Evolutionary conservation across 2,797 vertebrate genomes (phyloP), one percentile per base, ranked within the genome.

Genomic region (Psittacula echo): DNA sequence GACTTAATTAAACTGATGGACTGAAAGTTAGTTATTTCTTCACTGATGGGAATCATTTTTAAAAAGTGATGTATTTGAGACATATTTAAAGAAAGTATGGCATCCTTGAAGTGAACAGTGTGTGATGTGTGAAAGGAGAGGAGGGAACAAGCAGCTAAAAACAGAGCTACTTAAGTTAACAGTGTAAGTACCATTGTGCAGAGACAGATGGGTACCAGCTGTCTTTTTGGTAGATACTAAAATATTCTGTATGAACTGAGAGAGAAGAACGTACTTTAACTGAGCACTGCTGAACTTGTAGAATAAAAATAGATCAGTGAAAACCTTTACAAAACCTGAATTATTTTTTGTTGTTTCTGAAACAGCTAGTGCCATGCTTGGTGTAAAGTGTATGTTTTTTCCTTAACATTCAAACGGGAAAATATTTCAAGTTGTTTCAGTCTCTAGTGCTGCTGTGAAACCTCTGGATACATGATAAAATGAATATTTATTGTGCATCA

Each of bases 121-220:
- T 87, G 78, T 92, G 65, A 78, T 81, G 79, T 22, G 41, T 32
- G 65, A 87, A 87, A 77, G 42, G 75, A 85, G 66, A 92, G 86
- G 66, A 66, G 79, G 87, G 66, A 93, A 85, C 62, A 81, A 68
- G 61, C 45, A 66, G 79, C 90, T 95, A 83, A 90, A 95, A 94
- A 29, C 39, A 60, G 77, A 91, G 84, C 70, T 67, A 79, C 60
- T 79, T 20, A 84, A 76, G 41, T 81, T 75, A 88, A 65, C 41
- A 53, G 56, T 60, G 41, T 82, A 79, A 90, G 64, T 48, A 74
- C 50, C 56, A 13, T 29, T 74, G 64, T 87, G 88, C 47, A 50
- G 34, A 89, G 87, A 72, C 77, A 90, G 84, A 95, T 93, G 95
- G 93, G 61, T 80, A 68, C 81, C 90, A 90, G 90, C 90, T 96